Base-by-base conservation (phyloP, 2,113 vertebrate genomes). In the Carlito syrichta region DNA sequence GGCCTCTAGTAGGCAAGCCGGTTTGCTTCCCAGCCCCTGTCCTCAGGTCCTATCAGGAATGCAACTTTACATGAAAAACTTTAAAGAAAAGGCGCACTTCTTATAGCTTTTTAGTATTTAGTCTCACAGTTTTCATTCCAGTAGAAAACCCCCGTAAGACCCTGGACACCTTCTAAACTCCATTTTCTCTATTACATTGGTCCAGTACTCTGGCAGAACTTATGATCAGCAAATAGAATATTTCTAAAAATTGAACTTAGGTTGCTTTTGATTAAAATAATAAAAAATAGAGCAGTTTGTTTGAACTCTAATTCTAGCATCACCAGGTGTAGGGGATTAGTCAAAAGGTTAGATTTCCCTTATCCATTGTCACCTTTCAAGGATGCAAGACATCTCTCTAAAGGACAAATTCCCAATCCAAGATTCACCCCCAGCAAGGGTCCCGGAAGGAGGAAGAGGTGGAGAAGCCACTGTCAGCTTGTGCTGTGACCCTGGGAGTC, bases 241-340 rank as follows among this genome's bases (percentile, higher is more conserved):
- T 52, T 89, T 40, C n/a, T 86, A 66, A 91, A 93, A 68, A 45
- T 25, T 74, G 54, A 92, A 96, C 84, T 60, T 48, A 79, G 50
- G 45, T 56, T 89, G 54, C 43, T 93, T 91, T 91, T 84, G 23
- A 77, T 68, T 89, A 77, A 91, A 91, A 35, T 77, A 82, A 30
- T 35, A 85, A 78, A 88, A 78, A 43, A 83, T 43, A 60, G 27
- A 89, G 38, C 20, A 8, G 30, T 83, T 77, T 27, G 48, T 81
- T 84, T 63, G 45, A 76, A 81, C 23, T 60, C 40, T 40, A 71
- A 43, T 0, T 32, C 2, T 63, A 48, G 40, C 7, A 86, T 10
- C 81, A 66, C 58, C 20, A 50, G 38, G n/a, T 84, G 5, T 5
- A 86, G 40, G 40, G 23, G 85, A 43, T 56, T 91, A 79, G 74